Evolutionary conservation across 1,140 invertebrate genomes (phyloP).

Genomic region (Macrosteles quadrilineatus): DNA sequence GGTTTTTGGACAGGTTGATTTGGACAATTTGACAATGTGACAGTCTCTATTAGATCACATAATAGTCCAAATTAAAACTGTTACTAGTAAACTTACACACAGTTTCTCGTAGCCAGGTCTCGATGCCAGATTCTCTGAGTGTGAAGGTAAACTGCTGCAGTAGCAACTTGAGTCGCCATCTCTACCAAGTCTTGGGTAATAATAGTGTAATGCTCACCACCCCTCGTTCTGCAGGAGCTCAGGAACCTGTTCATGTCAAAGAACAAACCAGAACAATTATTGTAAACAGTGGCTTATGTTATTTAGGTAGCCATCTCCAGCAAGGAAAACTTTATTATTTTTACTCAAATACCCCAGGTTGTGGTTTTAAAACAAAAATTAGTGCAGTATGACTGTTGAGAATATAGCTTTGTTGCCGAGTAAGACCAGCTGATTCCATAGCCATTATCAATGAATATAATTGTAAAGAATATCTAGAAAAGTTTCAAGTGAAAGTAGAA

Average conservation of each 20-base stretch:
- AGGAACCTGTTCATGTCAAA: conserved; percentile 60
- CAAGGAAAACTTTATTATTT: too few relatives aligned
- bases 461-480: too few relatives aligned
- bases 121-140: conserved; percentile 84
- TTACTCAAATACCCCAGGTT: too few relatives aligned
- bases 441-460: too few relatives aligned
- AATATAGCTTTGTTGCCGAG: too few relatives aligned
- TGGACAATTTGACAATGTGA: neutral
- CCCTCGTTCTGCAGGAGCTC: conserved; percentile 61
- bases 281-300: neutral
- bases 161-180: conserved; percentile 83
- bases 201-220: conserved; percentile 61
- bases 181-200: conserved; percentile 85
- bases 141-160: conserved; percentile 87
- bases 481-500: too few relatives aligned
- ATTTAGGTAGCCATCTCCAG: too few relatives aligned
- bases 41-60: conserved; percentile 1
- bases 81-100: conserved; percentile 79
- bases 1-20: conserved; percentile 30
- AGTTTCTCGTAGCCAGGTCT: conserved; percentile 89
- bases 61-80: too few relatives aligned
- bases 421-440: too few relatives aligned
- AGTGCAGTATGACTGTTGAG: too few relatives aligned
- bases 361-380: too few relatives aligned
- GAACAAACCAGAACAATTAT: conserved; percentile 14